Conservation (phyloP, 2,888 invertebrate genomes). For the Phengaris alcon region DNA sequence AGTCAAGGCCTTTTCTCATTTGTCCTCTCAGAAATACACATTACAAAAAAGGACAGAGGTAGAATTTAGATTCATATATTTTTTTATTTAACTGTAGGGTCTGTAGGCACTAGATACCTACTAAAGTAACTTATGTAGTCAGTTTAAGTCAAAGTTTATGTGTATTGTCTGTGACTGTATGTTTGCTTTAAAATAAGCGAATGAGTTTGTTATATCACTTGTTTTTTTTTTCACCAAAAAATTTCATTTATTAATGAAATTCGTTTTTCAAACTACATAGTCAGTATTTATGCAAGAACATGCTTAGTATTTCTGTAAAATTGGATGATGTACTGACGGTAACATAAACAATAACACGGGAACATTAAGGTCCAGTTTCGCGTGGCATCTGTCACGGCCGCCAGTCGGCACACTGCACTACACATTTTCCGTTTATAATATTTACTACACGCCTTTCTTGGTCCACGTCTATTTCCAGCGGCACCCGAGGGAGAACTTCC, state of each 20-base stretch:
- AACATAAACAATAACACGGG: constrained; percentile 39
- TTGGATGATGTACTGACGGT: constrained; percentile 16
- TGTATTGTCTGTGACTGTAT: too few species aligned
- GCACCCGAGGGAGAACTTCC: constrained; percentile 59
- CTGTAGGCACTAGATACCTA: too few species aligned
- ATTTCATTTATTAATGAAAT: too few species aligned
- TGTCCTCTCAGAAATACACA: not conserved
- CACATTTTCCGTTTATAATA: constrained; percentile 76
- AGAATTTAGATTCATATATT: too few species aligned
- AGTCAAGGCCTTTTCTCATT: not conserved
- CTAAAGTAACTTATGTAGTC: too few species aligned
- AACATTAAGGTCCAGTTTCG: constrained; percentile 51
- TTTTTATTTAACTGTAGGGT: too few species aligned
- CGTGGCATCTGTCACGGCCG: constrained; percentile 59
- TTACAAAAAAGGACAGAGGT: not conserved
- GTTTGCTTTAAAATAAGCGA: too few species aligned
- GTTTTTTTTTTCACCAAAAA: too few species aligned
- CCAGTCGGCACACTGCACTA: constrained; percentile 78
- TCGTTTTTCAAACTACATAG: not conserved
- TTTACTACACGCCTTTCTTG: constrained; percentile 81
- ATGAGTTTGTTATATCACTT: too few species aligned
- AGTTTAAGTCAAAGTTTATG: too few species aligned
- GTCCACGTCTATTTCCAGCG: constrained; percentile 80
- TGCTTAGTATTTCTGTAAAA: constrained; percentile 9
- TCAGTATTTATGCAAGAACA: not conserved